Evolutionary conservation across 2,113 vertebrate species (phyloP), one percentile per base, ranked within the genome.

Genomic region (Eira barbara): DNA sequence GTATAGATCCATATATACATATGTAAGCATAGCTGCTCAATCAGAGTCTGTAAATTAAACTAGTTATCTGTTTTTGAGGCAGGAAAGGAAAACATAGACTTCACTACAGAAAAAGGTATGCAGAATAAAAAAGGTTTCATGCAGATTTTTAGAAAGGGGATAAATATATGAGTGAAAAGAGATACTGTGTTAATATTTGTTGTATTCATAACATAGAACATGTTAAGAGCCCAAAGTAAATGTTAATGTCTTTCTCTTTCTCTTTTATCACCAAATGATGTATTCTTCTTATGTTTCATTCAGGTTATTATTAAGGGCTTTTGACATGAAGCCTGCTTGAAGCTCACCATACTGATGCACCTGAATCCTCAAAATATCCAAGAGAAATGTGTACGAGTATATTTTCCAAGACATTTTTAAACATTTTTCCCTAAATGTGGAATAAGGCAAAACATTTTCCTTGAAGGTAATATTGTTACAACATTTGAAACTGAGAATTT

Each of bases 281-380:
- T 74, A 83, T 83, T 89, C 78, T 97, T 87, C 6, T n/a, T 63
- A 63, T 93, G 67, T 55, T 80, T 25, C 29, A 94, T 83, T 90
- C 61, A 92, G 3, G 6, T 55, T 86, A 20, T 65, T 86, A 20
- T 65, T 63, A 90, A 87, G 5, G 3, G 1, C 29, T 90, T 86
- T 95, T 90, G 29, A 83, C 76, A 90, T 0, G 5, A 88, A 63
- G 1, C 6, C 27, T 79, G 14, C 18, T 45, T 90, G 55, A 55
- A 79, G 42, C 20, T 63, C 39, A 82, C 29, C 92, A 83, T 90
- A 79, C 5, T 76, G 42, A 47, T 89, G 11, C 45, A 80, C n/a
- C 10, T 39, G 34, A 89, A 81, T 76, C 36, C 71, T 34, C 63
- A 91, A 55, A 92, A 74, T 69, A 49, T 80, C 36, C n/a, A 39